These are phyloP conservation scores for Zonitis immaculata DNA, from an alignment of 2,888 invertebrate species.

Conservation along the genomic window DNA sequence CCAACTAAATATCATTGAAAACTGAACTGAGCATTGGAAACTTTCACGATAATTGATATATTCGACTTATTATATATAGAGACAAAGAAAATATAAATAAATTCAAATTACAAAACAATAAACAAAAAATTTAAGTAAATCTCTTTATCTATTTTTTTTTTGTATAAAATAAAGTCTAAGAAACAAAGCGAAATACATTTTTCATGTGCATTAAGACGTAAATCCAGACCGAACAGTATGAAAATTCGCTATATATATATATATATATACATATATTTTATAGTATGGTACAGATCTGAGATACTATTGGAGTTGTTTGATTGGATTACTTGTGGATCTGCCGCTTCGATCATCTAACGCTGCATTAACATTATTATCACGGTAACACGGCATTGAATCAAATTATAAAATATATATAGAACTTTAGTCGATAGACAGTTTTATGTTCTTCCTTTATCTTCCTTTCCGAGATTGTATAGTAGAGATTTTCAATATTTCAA, in stretches of 20 bases:
- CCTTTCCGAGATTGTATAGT: constrained; percentile 23
- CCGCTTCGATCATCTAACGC: constrained; percentile 37
- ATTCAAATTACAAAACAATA: too few relatives aligned
- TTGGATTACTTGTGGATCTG: constrained; percentile 38
- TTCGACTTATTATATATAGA: constrained; percentile 12
- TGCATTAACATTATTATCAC: constrained; percentile 42
- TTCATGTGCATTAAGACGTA: constrained; percentile 29
- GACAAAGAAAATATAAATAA: not conserved
- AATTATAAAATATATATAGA: constrained; percentile 33
- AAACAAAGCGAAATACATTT: constrained; percentile 16
- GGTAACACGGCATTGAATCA: constrained; percentile 37
- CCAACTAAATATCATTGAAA: constrained; percentile 34
- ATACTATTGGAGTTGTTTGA: constrained; percentile 39
- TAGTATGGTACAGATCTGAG: constrained; percentile 36
- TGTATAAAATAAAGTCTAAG: not conserved
- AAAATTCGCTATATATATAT: too few relatives aligned
- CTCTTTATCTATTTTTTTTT: not conserved
- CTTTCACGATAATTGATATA: constrained; percentile 15
- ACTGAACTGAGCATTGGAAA: constrained; percentile 33
- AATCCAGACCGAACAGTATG: constrained; percentile 34
- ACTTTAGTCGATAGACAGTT: constrained; percentile 21
- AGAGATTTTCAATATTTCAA: constrained; percentile 21
- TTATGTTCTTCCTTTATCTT: constrained; percentile 23
- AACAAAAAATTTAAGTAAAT: too few relatives aligned
- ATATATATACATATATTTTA: too few relatives aligned